Evolutionary conservation across 2,888 invertebrate genomes (phyloP), one percentile per base, ranked within the genome.

Genomic region (Napeogenes inachia): DNA sequence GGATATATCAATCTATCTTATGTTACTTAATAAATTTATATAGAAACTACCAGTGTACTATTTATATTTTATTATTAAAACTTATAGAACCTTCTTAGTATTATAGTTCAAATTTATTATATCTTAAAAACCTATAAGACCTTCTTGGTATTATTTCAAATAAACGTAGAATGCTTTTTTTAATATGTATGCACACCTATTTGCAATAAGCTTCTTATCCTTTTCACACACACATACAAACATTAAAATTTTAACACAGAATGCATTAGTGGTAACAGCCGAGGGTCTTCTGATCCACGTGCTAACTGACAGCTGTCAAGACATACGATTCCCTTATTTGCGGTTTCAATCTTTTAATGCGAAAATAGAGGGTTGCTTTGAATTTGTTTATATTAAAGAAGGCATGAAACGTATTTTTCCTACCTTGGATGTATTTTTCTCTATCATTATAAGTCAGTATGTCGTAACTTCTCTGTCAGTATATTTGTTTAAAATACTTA

Each of bases 251-350:
- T 50, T 50, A 30, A 50, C 50, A 47, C 6, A 47, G 13, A 47
- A 47, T 47, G 21, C 47, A 47, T 47, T 47, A 8, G 47, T 13
- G 47, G 47, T 50, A n/a, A 50, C 21, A 50, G 30, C 30, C 30
- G n/a, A 12, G 50, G 50, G 6, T 21, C 21, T 50, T 30, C 30
- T 50, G 21, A 59, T 62, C 63, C 47, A 57, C 60, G 58, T 54
- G 56, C 63, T 61, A 68, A 69, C 66, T 66, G 69, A 68, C 69
- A 68, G 69, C 69, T 69, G 69, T 65, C 69, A 60, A 62, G 61
- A 57, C 12, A 42, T 55, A 56, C 32, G 50, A 30, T 50, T 50
- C 54, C 35, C 47, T 56, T 60, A 57, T 57, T 54, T 61, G 64
- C 53, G 59, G 59, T 54, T 59, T 67, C 59, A 59, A 56, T 62